Percentiles rank a stretch among this genome's conserved stretches.
Evolutionary conservation across 2,888 invertebrate genomes (phyloP).

Genomic region (Lutraria lutraria): DNA sequence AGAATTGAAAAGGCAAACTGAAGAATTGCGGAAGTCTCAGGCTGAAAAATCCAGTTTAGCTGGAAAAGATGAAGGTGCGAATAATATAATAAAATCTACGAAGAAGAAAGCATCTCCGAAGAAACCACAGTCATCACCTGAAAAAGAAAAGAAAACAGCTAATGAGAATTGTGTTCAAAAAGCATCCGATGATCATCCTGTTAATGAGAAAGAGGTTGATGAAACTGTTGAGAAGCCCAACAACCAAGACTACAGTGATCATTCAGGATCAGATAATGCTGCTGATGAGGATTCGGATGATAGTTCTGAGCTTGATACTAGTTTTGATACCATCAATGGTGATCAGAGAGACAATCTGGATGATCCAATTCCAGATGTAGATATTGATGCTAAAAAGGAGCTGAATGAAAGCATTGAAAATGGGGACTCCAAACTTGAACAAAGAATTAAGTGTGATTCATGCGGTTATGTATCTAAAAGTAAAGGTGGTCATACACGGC

Average conservation of each 20-base stretch:
- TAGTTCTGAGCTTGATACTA: conserved; percentile 67
- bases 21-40: conserved; percentile 66
- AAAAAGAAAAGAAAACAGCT: conserved; percentile 46
- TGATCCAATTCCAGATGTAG: conserved; percentile 28
- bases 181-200: conserved; percentile 55
- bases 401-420: conserved; percentile 49
- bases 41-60: conserved; percentile 50
- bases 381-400: conserved; percentile 36
- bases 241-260: not conserved
- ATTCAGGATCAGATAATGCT: conserved; percentile 55
- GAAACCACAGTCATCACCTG: conserved; percentile 33
- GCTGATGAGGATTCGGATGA: conserved; percentile 59
- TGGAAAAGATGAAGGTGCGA: conserved; percentile 16
- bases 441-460: conserved; percentile 63
- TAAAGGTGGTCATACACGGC: conserved; percentile 75
- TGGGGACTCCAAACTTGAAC: conserved; percentile 47
- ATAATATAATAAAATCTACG: conserved; percentile 8
- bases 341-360: conserved; percentile 39
- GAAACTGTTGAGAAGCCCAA: not conserved
- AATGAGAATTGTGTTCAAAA: conserved; percentile 55
- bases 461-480: conserved; percentile 73
- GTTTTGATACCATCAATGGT: conserved; percentile 70
- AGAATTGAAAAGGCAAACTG: conserved; percentile 62
- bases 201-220: not conserved
- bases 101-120: conserved; percentile 47